Base-by-base conservation (phyloP, 2,797 vertebrate genomes). In the Sternotherus odoratus region DNA sequence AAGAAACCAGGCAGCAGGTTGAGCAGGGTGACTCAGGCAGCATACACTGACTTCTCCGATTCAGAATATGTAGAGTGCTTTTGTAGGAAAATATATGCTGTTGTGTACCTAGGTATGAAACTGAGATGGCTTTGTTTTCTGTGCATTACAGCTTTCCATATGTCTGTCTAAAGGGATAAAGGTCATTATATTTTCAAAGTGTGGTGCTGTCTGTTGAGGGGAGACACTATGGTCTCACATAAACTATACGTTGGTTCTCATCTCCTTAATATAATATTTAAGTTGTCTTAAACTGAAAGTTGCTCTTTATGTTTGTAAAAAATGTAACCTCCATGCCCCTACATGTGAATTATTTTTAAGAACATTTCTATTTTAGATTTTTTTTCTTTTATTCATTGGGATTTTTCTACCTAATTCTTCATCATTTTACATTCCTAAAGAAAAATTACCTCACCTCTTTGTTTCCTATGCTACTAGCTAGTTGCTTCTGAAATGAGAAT, bases 181-280 rank as follows among this genome's bases (percentile, higher is more conserved):
- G 4, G 39, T 85, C 16, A 23, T 72, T 72, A 15, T 72, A 13
- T 46, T 48, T 75, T 75, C 72, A 16, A 9, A 30, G 43, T 48
- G 24, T 75, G 43, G 24, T 46, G 43, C 43, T 4, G 9, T 30
- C 15, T 48, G 43, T 28, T 43, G 69, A 74, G 6, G 23, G 24
- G 24, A 43, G 36, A 46, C 6, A 6, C 39, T 46, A 36, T 46
- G 39, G 33, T 86, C 0, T 1, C 23, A 10, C 54, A 92, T 85
- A 83, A 77, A 86, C 51, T 83, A 51, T 13, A 30, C 21, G 26
- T 90, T 96, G 95, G 43, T 96, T 96, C 93, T 79, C 79, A 85
- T 75, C 93, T 91, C 57, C 23, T 83, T 97, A 75, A 48, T 75
- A 26, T 28, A 46, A 30, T 75, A 75, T 28, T 75, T 48, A 87